Conservation (phyloP, 2,113 vertebrate genomes). For the Syngnathus floridae region DNA sequence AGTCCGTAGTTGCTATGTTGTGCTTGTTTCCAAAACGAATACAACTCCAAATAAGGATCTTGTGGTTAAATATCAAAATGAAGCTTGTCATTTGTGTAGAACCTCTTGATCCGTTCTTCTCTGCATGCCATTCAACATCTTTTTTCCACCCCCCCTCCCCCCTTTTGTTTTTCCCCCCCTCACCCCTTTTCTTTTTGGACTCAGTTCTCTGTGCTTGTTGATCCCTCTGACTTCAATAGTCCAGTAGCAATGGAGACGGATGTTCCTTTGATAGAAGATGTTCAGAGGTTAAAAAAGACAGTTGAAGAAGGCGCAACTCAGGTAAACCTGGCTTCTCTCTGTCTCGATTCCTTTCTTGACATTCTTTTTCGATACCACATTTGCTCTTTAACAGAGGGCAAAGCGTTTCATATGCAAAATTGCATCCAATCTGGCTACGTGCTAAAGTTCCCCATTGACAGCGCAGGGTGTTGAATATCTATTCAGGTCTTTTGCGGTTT, state of each 20-base stretch:
- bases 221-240: conserved; percentile 81
- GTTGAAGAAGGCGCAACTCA: conserved; percentile 85
- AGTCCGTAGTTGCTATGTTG: neutral
- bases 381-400: neutral
- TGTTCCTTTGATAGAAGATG: conserved; percentile 89
- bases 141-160: conserved; percentile 49
- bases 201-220: conserved; percentile 83
- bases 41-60: neutral
- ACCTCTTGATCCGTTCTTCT: conserved; percentile 46
- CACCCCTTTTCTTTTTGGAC: conserved; percentile 66
- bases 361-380: neutral
- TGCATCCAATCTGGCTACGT: conserved; percentile 7
- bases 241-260: conserved; percentile 96
- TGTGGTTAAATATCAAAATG: neutral
- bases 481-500: neutral
- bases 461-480: neutral
- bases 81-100: conserved; percentile 21
- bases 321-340: conserved; percentile 77
- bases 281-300: conserved; percentile 90
- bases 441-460: conserved; percentile 19
- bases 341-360: conserved; percentile 25
- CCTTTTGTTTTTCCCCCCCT: conserved; percentile 28
- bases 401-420: neutral
- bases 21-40: neutral
- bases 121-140: conserved; percentile 63